A percentile compares a stretch with the other conserved stretches of the same genome.
These are phyloP conservation scores for Aphidius colemani DNA, from an alignment of 2,888 invertebrate genomes.

Conservation along the genomic window DNA sequence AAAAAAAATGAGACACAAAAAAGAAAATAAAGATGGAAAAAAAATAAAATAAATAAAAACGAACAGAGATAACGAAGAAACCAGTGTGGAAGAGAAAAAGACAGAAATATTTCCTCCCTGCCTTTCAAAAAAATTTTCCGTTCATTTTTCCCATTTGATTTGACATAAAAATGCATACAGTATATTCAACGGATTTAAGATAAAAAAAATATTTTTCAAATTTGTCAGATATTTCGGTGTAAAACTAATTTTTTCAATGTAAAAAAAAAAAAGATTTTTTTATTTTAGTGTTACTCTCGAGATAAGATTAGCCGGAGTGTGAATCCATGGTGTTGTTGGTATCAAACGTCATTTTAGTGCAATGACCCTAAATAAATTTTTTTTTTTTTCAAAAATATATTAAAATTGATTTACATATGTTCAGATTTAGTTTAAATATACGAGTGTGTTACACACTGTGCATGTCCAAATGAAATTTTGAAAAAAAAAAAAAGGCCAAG, in stretches of 20 bases:
- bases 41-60: background rate
- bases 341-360: constrained; percentile 23
- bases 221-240: background rate
- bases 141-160: too few species aligned
- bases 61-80: background rate
- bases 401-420: background rate
- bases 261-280: constrained; percentile 4
- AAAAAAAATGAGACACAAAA: background rate
- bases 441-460: too few species aligned
- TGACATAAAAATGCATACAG: constrained; percentile 3
- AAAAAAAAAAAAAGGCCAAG: constrained; percentile 1
- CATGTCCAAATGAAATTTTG: too few species aligned
- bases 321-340: constrained; percentile 4
- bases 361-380: constrained; percentile 19
- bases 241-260: background rate
- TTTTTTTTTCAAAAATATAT: background rate
- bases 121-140: background rate
- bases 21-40: background rate
- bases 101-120: too few species aligned
- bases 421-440: too few species aligned
- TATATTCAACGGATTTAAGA: constrained; percentile 1
- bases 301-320: constrained; percentile 47
- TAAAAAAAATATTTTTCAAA: background rate
- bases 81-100: too few species aligned
- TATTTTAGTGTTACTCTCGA: constrained; percentile 34